These are phyloP conservation scores for Catharus fuscescens DNA, from an alignment of 2,113 vertebrate species.

Conservation along the genomic window DNA sequence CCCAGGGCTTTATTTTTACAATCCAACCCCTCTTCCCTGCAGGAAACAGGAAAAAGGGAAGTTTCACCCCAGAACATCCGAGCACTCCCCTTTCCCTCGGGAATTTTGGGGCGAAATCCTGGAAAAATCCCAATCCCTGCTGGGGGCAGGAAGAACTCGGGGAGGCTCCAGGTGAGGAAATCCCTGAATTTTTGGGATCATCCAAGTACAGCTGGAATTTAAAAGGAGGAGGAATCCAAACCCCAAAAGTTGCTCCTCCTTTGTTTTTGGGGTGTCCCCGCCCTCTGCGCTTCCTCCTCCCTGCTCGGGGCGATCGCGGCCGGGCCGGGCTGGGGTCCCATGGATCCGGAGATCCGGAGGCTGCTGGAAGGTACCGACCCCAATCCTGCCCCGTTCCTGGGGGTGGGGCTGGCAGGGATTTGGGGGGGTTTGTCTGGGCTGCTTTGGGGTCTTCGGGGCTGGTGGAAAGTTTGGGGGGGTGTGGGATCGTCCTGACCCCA, in stretches of 20 bases:
- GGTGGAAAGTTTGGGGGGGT: too few species aligned
- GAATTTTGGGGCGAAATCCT: not conserved
- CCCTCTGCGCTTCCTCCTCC: conserved; percentile 11
- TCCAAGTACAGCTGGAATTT: rapidly evolving
- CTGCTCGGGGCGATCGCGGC: too few species aligned
- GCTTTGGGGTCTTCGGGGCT: too few species aligned
- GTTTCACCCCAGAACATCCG: not conserved
- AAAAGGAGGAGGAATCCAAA: not conserved
- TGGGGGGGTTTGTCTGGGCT: too few species aligned
- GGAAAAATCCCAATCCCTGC: not conserved
- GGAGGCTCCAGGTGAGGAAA: not conserved
- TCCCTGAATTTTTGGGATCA: rapidly evolving
- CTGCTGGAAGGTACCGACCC: too few species aligned
- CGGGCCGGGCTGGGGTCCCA: too few species aligned
- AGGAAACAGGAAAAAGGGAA: not conserved
- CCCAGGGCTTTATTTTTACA: rapidly evolving
- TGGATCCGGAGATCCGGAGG: too few species aligned
- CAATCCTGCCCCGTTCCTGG: too few species aligned
- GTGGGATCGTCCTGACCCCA: too few species aligned
- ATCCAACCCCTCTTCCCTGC: rapidly evolving
- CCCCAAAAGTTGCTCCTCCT: not conserved
- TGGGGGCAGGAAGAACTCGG: rapidly evolving
- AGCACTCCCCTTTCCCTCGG: rapidly evolving
- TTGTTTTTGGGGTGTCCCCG: not conserved
- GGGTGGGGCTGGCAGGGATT: too few species aligned